Evolutionary conservation across 2,888 invertebrate genomes (phyloP).

Genomic region (Callinectes sapidus): DNA sequence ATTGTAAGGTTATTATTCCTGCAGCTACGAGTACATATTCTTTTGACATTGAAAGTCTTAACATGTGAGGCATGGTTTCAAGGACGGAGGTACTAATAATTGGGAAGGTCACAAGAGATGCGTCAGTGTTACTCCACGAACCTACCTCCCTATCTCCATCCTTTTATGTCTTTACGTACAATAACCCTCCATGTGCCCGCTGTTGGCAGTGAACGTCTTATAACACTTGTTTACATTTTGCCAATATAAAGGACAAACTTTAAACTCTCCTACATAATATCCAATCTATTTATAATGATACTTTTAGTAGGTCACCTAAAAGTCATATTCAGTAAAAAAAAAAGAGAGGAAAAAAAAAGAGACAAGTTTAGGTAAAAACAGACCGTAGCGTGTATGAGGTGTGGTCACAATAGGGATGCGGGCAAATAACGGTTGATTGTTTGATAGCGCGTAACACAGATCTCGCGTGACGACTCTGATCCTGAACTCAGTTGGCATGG

Average conservation of each 20-base stretch:
- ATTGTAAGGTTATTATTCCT: neutral
- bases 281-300: neutral
- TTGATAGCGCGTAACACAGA: constrained; percentile 11
- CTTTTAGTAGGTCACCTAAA: neutral
- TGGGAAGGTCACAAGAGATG: too few relatives aligned
- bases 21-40: neutral
- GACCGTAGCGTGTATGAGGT: neutral
- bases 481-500: neutral
- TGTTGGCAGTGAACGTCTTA: neutral
- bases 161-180: neutral
- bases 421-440: constrained; percentile 27
- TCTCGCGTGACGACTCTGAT: neutral
- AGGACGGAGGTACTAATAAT: neutral
- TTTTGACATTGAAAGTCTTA: neutral
- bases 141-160: neutral
- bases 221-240: neutral
- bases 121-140: too few relatives aligned
- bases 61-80: neutral
- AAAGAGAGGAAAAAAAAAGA: neutral
- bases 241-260: neutral
- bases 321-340: neutral
- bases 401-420: neutral
- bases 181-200: neutral
- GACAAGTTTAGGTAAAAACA: neutral
- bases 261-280: neutral